Evolutionary conservation across 2,113 vertebrate species (phyloP).

Genomic region (Notothenia coriiceps): DNA sequence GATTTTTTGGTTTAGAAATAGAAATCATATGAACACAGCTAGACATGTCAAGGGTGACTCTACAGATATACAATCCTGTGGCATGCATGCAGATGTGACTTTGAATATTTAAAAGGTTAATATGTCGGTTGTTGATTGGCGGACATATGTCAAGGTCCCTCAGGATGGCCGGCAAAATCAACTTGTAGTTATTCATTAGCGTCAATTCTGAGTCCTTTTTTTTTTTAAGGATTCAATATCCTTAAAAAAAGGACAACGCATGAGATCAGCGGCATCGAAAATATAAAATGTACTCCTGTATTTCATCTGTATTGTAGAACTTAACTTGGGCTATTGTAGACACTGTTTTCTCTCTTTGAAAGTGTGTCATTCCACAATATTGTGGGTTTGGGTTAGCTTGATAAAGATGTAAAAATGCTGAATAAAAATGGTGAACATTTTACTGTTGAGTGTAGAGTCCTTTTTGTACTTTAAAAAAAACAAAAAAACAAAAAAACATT

Average conservation of each 20-base stretch:
- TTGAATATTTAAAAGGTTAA: not conserved
- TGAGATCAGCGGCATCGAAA: no score
- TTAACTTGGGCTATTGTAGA: no score
- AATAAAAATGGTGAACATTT: conserved; percentile 6
- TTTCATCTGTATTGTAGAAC: no score
- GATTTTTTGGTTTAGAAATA: conserved; percentile 9
- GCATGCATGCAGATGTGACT: not conserved
- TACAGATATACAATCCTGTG: not conserved
- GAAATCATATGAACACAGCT: not conserved
- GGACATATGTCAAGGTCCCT: not conserved
- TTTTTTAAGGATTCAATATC: not conserved
- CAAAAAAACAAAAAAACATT: not conserved
- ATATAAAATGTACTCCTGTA: no score
- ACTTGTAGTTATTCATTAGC: not conserved
- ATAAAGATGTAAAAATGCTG: conserved; percentile 6
- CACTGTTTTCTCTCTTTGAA: no score
- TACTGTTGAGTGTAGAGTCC: not conserved
- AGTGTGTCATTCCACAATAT: no score
- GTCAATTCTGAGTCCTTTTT: not conserved
- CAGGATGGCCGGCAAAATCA: not conserved
- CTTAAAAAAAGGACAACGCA: no score
- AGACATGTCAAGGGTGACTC: not conserved
- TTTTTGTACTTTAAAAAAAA: not conserved
- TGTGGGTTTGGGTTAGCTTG: not conserved
- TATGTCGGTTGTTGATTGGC: not conserved